Percentiles rank a stretch among this genome's conserved stretches.
phyloP scores from a whole-genome alignment of 2,113 vertebrate species.

The Catharus minimus region DNA sequence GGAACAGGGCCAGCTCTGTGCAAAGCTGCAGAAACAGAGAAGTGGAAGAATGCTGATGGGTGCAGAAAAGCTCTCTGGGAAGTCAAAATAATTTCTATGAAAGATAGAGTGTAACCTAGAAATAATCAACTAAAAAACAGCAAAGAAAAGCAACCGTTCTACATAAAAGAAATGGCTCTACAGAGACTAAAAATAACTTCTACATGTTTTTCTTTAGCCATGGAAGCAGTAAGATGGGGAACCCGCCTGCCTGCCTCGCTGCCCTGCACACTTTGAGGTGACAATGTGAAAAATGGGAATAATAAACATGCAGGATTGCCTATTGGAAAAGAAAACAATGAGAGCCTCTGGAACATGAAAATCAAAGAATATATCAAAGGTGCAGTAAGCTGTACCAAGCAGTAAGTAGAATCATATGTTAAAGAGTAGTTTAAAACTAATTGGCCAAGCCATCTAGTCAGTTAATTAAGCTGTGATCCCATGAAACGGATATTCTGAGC shows the following conservation, averaged over 20 bases:
- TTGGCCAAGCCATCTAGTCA: neutral
- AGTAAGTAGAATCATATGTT: neutral
- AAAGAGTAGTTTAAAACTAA: neutral
- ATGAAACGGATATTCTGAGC: neutral
- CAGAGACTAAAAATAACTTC: neutral
- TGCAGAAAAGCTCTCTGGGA: neutral
- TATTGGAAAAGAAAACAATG: neutral
- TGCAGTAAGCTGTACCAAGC: neutral
- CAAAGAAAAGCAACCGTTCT: neutral
- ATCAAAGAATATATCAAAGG: neutral
- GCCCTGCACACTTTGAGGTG: neutral
- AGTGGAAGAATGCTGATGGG: neutral
- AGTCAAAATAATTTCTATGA: neutral
- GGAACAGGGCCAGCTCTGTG: neutral
- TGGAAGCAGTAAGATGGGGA: neutral
- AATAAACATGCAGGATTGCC: neutral
- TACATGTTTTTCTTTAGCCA: neutral
- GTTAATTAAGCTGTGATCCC: neutral
- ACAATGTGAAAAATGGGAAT: neutral
- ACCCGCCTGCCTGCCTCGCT: neutral
- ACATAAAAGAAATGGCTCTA: neutral
- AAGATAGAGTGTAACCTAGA: neutral
- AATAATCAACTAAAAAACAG: neutral
- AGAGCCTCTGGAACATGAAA: neutral
- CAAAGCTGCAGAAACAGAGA: neutral